Conservation (phyloP, 1,140 invertebrate genomes). For the Littorina saxatilis region DNA sequence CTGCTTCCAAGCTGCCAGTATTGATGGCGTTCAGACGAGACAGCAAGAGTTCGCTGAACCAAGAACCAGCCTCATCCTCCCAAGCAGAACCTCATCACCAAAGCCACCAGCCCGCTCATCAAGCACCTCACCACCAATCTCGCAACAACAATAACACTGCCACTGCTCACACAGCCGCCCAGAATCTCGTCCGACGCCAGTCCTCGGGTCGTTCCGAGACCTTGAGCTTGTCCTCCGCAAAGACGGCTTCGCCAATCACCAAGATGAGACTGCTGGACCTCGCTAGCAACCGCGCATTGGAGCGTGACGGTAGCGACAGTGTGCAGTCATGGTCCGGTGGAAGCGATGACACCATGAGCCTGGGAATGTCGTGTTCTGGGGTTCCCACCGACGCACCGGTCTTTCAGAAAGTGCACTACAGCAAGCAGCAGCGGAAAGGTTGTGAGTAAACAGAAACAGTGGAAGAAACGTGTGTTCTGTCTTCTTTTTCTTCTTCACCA, state of each 20-base stretch:
- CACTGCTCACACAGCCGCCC: background rate
- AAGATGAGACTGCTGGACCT: conserved; percentile 44
- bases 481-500: too few relatives aligned
- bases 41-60: too few relatives aligned
- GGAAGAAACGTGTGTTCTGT: too few relatives aligned
- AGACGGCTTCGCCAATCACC: conserved; percentile 43
- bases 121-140: background rate
- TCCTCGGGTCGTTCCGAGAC: conserved; percentile 40
- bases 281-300: conserved; percentile 45
- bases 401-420: too few relatives aligned
- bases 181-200: conserved; percentile 22
- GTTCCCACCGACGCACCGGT: conserved; percentile 2
- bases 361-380: conserved; percentile 33
- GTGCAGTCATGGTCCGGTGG: conserved; percentile 28
- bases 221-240: conserved; percentile 31
- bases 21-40: too few relatives aligned
- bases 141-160: background rate
- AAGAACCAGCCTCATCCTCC: too few relatives aligned
- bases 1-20: too few relatives aligned
- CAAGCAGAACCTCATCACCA: too few relatives aligned
- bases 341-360: conserved; percentile 32
- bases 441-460: too few relatives aligned
- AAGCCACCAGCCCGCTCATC: background rate
- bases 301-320: conserved; percentile 33
- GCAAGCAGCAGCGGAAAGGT: too few relatives aligned